Evolutionary conservation across 2,888 invertebrate genomes (phyloP).

Genomic region (Callyntrura guangdongensis): DNA sequence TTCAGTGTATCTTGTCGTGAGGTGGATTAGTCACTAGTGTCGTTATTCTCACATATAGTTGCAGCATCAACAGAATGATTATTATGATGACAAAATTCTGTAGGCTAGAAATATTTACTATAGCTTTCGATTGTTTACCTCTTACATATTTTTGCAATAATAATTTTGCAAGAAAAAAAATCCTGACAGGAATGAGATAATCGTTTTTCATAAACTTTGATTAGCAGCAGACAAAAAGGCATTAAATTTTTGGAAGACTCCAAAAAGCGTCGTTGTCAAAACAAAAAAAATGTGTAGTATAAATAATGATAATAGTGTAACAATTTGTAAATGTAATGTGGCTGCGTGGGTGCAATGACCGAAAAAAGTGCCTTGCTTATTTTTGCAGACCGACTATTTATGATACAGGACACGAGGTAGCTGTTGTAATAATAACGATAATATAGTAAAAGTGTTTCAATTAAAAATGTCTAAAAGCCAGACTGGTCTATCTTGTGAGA

Average conservation of each 20-base stretch:
- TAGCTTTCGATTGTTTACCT: slow-evolving; percentile 43
- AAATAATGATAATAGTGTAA: slow-evolving; percentile 28
- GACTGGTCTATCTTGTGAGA: neutral
- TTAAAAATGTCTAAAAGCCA: slow-evolving; percentile 45
- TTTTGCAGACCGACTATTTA: neutral
- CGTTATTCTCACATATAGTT: neutral
- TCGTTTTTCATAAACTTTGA: slow-evolving; percentile 26
- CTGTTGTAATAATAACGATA: neutral
- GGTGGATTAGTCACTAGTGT: slow-evolving; percentile 24
- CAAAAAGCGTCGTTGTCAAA: slow-evolving; percentile 20
- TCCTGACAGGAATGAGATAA: slow-evolving; percentile 26
- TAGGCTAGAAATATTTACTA: slow-evolving; percentile 36
- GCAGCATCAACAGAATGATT: neutral
- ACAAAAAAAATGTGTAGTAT: slow-evolving; percentile 36
- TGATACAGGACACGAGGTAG: slow-evolving; percentile 21
- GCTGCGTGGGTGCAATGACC: slow-evolving; percentile 70
- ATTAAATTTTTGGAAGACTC: slow-evolving; percentile 24
- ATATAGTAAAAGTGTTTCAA: slow-evolving; percentile 66
- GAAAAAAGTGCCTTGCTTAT: slow-evolving; percentile 26
- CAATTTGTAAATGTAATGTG: slow-evolving; percentile 34
- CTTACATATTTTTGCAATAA: slow-evolving; percentile 17
- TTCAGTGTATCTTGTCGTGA: slow-evolving; percentile 3
- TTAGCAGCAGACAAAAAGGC: slow-evolving; percentile 11
- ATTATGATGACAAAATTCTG: slow-evolving; percentile 39
- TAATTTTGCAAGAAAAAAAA: slow-evolving; percentile 9